Evolutionary conservation across 2,797 vertebrate species (phyloP), one percentile per base, ranked within the genome.

Genomic region (Chromobotia macracanthus): DNA sequence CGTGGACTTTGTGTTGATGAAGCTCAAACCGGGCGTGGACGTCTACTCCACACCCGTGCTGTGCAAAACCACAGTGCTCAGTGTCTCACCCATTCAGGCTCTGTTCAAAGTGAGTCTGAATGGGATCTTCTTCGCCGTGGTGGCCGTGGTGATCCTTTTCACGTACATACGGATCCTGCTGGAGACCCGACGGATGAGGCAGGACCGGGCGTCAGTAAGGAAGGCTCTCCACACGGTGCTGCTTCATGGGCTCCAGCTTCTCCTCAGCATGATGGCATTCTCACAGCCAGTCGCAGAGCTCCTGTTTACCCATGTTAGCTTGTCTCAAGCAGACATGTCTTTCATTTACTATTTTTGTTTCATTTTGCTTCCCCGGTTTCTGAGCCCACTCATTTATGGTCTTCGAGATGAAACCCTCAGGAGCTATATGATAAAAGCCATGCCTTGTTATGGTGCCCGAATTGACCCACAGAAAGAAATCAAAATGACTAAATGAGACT

Each of bases 221-320:
- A 94, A 90, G 83, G 93, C 92, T 61, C 87, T 91, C 84, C 84
- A 92, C 87, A 95, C 93, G 0, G 94, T 95, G 81, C 74, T 94
- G 77, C 88, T 95, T 4, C 93, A 94, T 0, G 89, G 89, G 21
- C 83, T 93, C n/a, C 93, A 94, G 91, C 85, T 94, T 84, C 70
- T 94, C 76, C 85, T 94, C 16, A 91, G 92, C 81, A 73, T 91
- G 85, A 63, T 92, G 86, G 87, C 92, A 11, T 93, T 93, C 82
- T 90, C 90, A 0, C 75, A 72, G 15, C 89, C 90, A 2, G 77
- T 94, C 23, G 91, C 90, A 0, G 92, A 93, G 63, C 75, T 0
- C 16, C 69, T 92, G n/a, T 82, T 74, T 1, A 73, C 83, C 19
- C 0, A 86, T 3, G 25, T 50, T 1, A 77, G 75, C 0, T 92